Evolutionary conservation across 2,113 vertebrate species (phyloP).

Genomic region (Bungarus multicinctus): DNA sequence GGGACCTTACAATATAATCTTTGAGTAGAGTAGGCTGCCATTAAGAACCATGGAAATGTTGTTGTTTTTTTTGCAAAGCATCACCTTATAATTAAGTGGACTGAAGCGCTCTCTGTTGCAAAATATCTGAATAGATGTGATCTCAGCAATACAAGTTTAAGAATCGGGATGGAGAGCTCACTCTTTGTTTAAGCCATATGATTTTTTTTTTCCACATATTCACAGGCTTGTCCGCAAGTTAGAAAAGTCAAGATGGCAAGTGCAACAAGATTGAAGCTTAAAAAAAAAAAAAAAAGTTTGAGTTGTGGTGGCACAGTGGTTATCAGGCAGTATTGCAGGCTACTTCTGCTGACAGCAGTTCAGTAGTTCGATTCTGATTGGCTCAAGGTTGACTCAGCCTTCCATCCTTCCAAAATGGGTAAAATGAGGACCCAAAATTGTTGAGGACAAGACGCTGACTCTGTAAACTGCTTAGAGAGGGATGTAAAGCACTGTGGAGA

Average conservation of each 20-base stretch:
- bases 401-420: too few species aligned
- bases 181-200: not conserved
- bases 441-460: too few species aligned
- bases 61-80: constrained; percentile 34
- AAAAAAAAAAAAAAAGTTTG: not conserved
- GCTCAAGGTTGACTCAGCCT: too few species aligned
- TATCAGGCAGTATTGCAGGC: too few species aligned
- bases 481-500: too few species aligned
- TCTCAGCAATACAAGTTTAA: not conserved
- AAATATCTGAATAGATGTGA: not conserved
- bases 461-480: too few species aligned
- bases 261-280: not conserved
- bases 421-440: too few species aligned
- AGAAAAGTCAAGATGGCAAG: not conserved
- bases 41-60: constrained; percentile 48
- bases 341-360: too few species aligned
- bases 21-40: not conserved
- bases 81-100: constrained; percentile 10
- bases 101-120: not conserved
- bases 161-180: not conserved
- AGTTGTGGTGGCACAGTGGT: too few species aligned
- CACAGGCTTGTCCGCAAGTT: not conserved
- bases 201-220: not conserved
- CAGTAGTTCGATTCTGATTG: too few species aligned
- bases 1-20: constrained; percentile 25